Evolutionary conservation across 2,888 invertebrate genomes (phyloP).

Genomic region (Drosophila lacicola): DNA sequence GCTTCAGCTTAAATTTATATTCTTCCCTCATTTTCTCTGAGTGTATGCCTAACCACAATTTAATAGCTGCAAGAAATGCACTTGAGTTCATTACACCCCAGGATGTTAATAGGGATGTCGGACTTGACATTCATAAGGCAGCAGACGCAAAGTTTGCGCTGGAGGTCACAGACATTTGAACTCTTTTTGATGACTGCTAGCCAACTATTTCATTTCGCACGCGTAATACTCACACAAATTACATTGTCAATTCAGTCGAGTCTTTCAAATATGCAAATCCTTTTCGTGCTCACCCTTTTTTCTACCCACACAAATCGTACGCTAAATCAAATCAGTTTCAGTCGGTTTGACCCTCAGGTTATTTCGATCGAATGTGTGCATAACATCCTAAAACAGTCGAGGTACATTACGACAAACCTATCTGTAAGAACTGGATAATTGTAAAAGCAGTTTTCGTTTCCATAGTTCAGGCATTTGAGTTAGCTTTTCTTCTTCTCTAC

Average conservation of each 20-base stretch:
- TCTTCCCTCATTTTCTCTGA: background rate
- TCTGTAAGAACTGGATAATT: too few species aligned
- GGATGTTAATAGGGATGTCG: background rate
- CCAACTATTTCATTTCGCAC: conserved; percentile 21
- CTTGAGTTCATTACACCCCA: conserved; percentile 38
- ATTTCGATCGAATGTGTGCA: conserved; percentile 39
- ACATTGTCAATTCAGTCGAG: conserved; percentile 29
- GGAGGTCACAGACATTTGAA: conserved; percentile 60
- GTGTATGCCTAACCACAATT: conserved; percentile 24
- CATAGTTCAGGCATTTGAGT: too few species aligned
- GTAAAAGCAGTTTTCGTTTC: too few species aligned
- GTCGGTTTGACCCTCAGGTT: conserved; percentile 25
- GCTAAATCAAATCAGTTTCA: conserved; percentile 55
- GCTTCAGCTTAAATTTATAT: background rate
- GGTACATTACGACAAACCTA: background rate
- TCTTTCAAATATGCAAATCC: conserved; percentile 43
- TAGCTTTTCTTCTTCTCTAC: too few species aligned
- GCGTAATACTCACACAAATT: conserved; percentile 38
- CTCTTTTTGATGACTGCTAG: conserved; percentile 23
- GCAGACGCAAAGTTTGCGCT: conserved; percentile 22
- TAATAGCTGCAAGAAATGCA: conserved; percentile 42
- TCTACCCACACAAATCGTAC: conserved; percentile 28
- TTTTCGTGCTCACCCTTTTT: background rate
- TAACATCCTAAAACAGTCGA: conserved; percentile 20
- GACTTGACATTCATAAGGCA: conserved; percentile 8